These are phyloP conservation scores for Arge pagana DNA, from an alignment of 2,888 invertebrate genomes.

Conservation along the genomic window DNA sequence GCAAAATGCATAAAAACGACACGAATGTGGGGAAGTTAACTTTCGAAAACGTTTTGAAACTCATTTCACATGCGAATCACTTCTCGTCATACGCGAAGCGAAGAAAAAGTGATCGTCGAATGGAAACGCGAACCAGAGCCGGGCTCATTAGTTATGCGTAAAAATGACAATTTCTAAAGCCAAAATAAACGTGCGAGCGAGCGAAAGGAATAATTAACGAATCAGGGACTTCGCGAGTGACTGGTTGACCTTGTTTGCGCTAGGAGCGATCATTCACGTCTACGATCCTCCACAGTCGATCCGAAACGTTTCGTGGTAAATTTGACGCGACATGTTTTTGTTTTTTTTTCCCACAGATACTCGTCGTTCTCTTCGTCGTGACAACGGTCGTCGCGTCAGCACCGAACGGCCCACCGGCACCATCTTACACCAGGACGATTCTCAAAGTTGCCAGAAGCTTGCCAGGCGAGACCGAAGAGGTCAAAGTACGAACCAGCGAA, in stretches of 20 bases:
- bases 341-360: slow-evolving; percentile 59
- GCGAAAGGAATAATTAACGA: too few relatives aligned
- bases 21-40: slow-evolving; percentile 25
- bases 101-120: slow-evolving; percentile 1
- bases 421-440: slow-evolving; percentile 73
- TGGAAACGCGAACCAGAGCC: slow-evolving; percentile 1
- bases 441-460: slow-evolving; percentile 78
- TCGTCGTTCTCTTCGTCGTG: slow-evolving; percentile 58
- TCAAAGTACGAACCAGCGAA: slow-evolving; percentile 76
- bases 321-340: too few relatives aligned
- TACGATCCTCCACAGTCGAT: too few relatives aligned
- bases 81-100: not conserved
- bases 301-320: too few relatives aligned
- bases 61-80: slow-evolving; percentile 30
- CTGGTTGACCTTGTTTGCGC: too few relatives aligned
- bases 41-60: slow-evolving; percentile 38
- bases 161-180: too few relatives aligned
- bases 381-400: slow-evolving; percentile 58
- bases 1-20: slow-evolving; percentile 20
- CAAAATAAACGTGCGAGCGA: too few relatives aligned
- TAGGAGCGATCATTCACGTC: too few relatives aligned
- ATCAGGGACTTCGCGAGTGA: too few relatives aligned
- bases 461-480: slow-evolving; percentile 76
- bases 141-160: too few relatives aligned
- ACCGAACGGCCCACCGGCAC: slow-evolving; percentile 53